Base-by-base conservation (phyloP, 2,888 invertebrate genomes). In the Polyommatus iphigenia region DNA sequence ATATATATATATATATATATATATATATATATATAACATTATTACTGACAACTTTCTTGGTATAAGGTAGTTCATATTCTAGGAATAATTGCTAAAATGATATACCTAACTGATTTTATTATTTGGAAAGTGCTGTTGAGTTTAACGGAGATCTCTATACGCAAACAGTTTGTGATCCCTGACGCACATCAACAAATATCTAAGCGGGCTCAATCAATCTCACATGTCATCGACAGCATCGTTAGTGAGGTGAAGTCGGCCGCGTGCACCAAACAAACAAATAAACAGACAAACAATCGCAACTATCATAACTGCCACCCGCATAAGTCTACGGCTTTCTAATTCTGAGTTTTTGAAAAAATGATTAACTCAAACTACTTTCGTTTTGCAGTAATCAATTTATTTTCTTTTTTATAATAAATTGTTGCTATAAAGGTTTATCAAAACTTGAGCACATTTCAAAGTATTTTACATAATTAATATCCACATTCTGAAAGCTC, bases 131-230 rank as follows among this genome's bases (percentile, higher is more conserved):
- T 10, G 3, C 24, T 24, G 59, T 62, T 1, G 62, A 62, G 1
- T 59, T 46, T 15, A 50, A 24, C 15, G 50, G 50, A 46, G 46
- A 46, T 18, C 18, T 54, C 54, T 18, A 18, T 36, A 36, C 6
- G 36, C 36, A 32, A 29, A 36, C 73, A 24, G 77, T 77, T 80
- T 8, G n/a, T 24, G 57, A 67, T 77, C 62, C 13, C 80, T 80
- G 80, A 59, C n/a, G 29, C 59, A 79, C 79, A 78, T 78, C 78
- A 76, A 77, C 78, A 80, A 78, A 78, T 79, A 79, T 78, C 77
- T 79, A 75, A 78, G 62, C 75, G 73, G 79, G 76, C 71, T 54
- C 79, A 62, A 81, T 82, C 82, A 81, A 82, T 82, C 81, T 80
- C 79, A 76, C 78, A 78, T 79, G 82, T 82, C 81, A 80, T 75